Evolutionary conservation across 53 echinoderm and acorn worm genomes (phyloP), one percentile per base, ranked within the genome.

Genomic region (Luidia sarsii): DNA sequence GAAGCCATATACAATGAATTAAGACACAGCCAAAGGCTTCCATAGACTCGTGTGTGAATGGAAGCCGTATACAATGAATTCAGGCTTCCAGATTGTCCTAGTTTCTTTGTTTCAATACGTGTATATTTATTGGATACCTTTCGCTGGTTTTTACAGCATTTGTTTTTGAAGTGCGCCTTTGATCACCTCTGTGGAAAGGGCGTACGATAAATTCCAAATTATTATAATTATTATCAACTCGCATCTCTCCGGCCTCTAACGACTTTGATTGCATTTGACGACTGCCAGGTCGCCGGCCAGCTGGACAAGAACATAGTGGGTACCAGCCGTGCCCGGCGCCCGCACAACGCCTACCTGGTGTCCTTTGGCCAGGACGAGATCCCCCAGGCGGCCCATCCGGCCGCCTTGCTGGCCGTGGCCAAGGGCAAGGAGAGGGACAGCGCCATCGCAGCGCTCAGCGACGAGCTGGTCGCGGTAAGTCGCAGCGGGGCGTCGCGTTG

Each of bases 291-390:
- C 1, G 65, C 35, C 18, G 51, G 51, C 39, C 16, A n/a, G 23
- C 43, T 82, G 7, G 92, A 92, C 33, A 68, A 81, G 23, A 85
- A 92, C 32, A 68, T 92, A 4, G 75, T 89, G n/a, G 92, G 92
- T 24, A 85, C 73, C 35, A 50, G 74, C 16, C 67, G 92, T 23
- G 89, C 81, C 4, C 80, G 86, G 28, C 73, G 92, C 39, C 85
- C 88, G 30, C 81, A 89, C 59, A 84, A 71, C 68, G 56, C 92
- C 1, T 82, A 85, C 70, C 32, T 86, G 13, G 75, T 92, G 62
- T 37, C 85, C 27, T 89, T 68, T 71, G 77, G 61, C 22, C 59
- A 73, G 4, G 68, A 70, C 23, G 55, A 33, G 1, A 27, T 89
- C 14, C 92, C 92, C 10, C 62, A 39, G 9, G 66, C 73, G n/a